Base-by-base conservation (phyloP, 2,113 vertebrate species). In the Grammomys surdaster region DNA sequence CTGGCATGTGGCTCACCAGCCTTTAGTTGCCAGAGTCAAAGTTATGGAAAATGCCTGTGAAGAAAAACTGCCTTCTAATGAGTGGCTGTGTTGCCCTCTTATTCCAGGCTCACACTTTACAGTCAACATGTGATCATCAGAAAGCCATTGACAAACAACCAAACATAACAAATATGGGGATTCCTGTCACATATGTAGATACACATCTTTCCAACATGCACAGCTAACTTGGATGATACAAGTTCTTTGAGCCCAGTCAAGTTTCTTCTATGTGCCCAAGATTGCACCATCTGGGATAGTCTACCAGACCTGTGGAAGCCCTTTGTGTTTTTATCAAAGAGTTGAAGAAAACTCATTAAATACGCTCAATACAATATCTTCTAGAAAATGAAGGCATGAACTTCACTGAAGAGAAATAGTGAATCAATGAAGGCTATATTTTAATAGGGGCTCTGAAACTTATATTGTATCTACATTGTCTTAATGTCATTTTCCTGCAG, bases 281-380 rank as follows among this genome's bases (percentile, higher is more conserved):
- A 51, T 1, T 67, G 8, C 24, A n/a, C 8, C 17, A 11, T 2
- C 0, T 65, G 24, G 1, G 46, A 31, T 1, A 60, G 10, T 43
- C 17, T 28, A 51, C 2, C 40, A 56, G 16, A 31, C 13, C 3
- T 51, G 26, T 86, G n/a, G 19, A 78, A 89, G 91, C 13, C 1
- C 9, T 70, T n/a, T 24, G 46, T 84, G 67, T 20, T 72, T 20
- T 73, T 63, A 67, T 67, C 65, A 31, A 13, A 7, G 24, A 22
- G 36, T 3, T 67, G 1, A 28, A 36, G 43, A 76, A 7, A 5
- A 56, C 1, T 1, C 14, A 63, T n/a, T 93, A 8, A 67, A 5
- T 70, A 1, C 19, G 69, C 33, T 93, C 9, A 72, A 4, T 48
- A 8, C 28, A n/a, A 48, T 73, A 24, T 5, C 48, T 89, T 84